Evolutionary conservation across 35 echinoderm and acorn worm species (phyloP).

Genomic region (Acanthaster planci): DNA sequence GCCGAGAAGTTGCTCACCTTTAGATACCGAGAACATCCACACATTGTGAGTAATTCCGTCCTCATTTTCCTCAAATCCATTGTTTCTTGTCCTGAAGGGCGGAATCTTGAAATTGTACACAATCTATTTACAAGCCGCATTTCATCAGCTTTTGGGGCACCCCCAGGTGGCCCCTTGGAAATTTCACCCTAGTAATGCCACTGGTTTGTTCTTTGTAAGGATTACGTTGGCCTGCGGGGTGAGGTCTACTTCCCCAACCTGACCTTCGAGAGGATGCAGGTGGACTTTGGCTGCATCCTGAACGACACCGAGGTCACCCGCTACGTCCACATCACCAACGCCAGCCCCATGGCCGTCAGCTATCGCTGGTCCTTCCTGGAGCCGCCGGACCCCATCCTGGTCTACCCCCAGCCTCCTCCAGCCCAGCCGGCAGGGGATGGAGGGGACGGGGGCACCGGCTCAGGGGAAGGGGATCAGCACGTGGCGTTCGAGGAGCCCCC

Average conservation of each 20-base stretch:
- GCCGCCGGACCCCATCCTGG: slow-evolving; percentile 73
- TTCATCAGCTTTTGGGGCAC: too few species aligned
- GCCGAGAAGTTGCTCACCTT: slow-evolving; percentile 91
- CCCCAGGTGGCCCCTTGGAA: too few species aligned
- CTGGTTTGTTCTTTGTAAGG: slow-evolving; percentile 51
- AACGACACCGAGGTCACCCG: slow-evolving; percentile 99
- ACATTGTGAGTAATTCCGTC: slow-evolving; percentile 68
- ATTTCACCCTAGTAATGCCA: too few species aligned
- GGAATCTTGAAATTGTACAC: too few species aligned
- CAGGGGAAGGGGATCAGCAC: slow-evolving; percentile 40
- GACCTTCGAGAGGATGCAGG: slow-evolving; percentile 90
- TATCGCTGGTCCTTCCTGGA: slow-evolving; percentile 98
- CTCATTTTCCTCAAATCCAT: background rate
- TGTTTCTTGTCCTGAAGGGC: too few species aligned
- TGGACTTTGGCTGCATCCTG: slow-evolving; percentile 98
- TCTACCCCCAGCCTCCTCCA: slow-evolving; percentile 73
- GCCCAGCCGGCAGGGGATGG: slow-evolving; percentile 22
- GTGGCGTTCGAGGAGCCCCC: slow-evolving; percentile 30
- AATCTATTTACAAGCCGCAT: too few species aligned
- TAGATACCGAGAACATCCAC: slow-evolving; percentile 91
- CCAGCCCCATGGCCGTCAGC: slow-evolving; percentile 94
- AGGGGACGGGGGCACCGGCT: background rate
- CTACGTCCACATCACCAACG: slow-evolving; percentile 93
- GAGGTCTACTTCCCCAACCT: slow-evolving; percentile 98
- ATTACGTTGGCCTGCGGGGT: slow-evolving; percentile 85